Percentiles rank a stretch among this genome's conserved stretches.
Conservation (phyloP, 2,113 vertebrate species). For the Emberiza fucata region DNA sequence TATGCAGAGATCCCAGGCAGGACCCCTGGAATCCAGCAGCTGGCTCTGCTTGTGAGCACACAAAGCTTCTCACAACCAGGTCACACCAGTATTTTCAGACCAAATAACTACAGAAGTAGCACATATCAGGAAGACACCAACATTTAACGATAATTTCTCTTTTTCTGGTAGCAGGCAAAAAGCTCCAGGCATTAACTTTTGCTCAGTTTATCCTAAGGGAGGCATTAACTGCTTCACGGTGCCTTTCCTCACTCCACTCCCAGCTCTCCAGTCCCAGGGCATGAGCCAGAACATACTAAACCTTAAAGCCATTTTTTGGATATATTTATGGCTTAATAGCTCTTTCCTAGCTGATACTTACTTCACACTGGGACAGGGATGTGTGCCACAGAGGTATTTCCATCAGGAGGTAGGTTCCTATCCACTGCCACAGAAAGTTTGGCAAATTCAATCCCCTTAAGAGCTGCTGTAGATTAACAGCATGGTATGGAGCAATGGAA, state of each 20-base stretch:
- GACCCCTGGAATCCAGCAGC: rapidly evolving
- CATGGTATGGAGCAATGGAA: background rate
- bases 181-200: background rate
- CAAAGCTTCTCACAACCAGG: background rate
- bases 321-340: background rate
- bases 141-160: background rate
- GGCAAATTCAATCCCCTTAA: background rate
- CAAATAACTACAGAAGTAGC: background rate
- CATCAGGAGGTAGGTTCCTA: background rate
- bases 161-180: background rate
- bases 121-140: background rate
- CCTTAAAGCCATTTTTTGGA: background rate
- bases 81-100: background rate
- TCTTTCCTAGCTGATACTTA: background rate
- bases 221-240: rapidly evolving
- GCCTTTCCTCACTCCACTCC: background rate
- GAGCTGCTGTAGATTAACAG: background rate
- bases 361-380: background rate
- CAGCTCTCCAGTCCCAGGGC: background rate
- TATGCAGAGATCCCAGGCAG: background rate
- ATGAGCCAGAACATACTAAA: background rate
- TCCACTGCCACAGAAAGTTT: background rate
- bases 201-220: background rate
- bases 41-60: background rate
- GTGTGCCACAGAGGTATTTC: background rate